Evolutionary conservation across 37 sponge, comb jelly and placozoan genomes (phyloP).

Genomic region (Axinella damicornis): DNA sequence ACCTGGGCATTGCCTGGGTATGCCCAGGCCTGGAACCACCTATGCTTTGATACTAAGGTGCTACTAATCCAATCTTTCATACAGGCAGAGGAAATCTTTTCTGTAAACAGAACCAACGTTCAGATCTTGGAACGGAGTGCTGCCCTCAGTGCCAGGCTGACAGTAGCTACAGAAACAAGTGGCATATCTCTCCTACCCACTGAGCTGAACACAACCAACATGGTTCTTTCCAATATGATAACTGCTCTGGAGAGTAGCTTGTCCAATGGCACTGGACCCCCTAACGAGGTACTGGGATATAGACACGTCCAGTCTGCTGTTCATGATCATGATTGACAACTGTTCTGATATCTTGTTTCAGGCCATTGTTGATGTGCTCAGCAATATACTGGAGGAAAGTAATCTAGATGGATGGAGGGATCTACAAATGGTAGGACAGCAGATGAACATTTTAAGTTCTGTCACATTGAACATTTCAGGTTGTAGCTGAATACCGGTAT

Average conservation of each 20-base stretch:
- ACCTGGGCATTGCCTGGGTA: too few relatives aligned
- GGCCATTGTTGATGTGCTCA: slow-evolving; percentile 16
- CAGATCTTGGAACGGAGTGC: not conserved
- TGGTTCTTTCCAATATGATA: slow-evolving; percentile 1
- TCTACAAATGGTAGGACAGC: slow-evolving; percentile 1
- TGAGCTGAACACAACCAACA: slow-evolving; percentile 20
- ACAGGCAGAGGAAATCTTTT: not conserved
- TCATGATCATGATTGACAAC: too few relatives aligned
- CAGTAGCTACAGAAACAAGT: not conserved
- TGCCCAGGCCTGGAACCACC: too few relatives aligned
- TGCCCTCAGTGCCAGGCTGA: not conserved
- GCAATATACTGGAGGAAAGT: slow-evolving; percentile 9
- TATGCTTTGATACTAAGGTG: too few relatives aligned
- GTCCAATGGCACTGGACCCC: not conserved
- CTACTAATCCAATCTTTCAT: too few relatives aligned
- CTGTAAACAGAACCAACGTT: not conserved
- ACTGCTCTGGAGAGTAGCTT: slow-evolving; percentile 4
- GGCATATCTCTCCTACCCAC: slow-evolving; percentile 2
- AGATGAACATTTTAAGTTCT: too few relatives aligned
- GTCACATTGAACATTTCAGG: too few relatives aligned
- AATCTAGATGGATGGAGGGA: slow-evolving; percentile 19
- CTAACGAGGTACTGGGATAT: not conserved
- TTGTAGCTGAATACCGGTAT: too few relatives aligned
- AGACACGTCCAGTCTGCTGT: not conserved
- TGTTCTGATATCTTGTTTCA: too few relatives aligned